A percentile compares a stretch with the other conserved stretches of the same genome.
Evolutionary conservation across 2,113 vertebrate genomes (phyloP).

Genomic region (Pongo pygmaeus): DNA sequence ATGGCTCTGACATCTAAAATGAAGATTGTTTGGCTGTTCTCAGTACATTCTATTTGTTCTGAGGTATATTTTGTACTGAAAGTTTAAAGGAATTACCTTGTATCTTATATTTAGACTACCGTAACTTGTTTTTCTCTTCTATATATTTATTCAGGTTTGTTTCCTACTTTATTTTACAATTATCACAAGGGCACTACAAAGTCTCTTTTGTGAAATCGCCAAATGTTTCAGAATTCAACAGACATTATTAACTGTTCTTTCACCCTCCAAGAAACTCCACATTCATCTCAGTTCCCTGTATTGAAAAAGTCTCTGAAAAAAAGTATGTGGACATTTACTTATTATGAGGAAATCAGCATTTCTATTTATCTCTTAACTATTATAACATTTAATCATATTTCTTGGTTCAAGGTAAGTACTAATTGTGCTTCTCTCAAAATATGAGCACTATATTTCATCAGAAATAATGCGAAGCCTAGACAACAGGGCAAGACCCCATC

Average conservation of each 20-base stretch:
- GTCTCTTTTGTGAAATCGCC: not conserved
- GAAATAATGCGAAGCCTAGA: too few species aligned
- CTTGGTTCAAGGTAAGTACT: not conserved
- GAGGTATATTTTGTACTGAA: slow-evolving; percentile 17
- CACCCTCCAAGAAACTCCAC: not conserved
- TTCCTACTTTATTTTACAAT: slow-evolving; percentile 39
- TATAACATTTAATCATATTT: not conserved
- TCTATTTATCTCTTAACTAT: not conserved
- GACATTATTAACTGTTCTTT: not conserved
- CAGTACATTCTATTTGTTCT: not conserved
- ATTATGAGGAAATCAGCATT: not conserved
- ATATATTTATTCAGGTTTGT: not conserved
- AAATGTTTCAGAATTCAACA: not conserved
- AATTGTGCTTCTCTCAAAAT: not conserved
- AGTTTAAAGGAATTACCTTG: not conserved
- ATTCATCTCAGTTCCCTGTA: not conserved
- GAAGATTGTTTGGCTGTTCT: not conserved
- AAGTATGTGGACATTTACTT: not conserved
- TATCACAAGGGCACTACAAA: not conserved
- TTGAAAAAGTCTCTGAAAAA: not conserved
- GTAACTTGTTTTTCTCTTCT: not conserved
- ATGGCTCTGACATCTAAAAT: not conserved
- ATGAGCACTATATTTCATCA: not conserved
- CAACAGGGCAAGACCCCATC: too few species aligned
- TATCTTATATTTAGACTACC: slow-evolving; percentile 15